phyloP scores from a whole-genome alignment of 2,888 invertebrate genomes.

The Adelphocoris suturalis region DNA sequence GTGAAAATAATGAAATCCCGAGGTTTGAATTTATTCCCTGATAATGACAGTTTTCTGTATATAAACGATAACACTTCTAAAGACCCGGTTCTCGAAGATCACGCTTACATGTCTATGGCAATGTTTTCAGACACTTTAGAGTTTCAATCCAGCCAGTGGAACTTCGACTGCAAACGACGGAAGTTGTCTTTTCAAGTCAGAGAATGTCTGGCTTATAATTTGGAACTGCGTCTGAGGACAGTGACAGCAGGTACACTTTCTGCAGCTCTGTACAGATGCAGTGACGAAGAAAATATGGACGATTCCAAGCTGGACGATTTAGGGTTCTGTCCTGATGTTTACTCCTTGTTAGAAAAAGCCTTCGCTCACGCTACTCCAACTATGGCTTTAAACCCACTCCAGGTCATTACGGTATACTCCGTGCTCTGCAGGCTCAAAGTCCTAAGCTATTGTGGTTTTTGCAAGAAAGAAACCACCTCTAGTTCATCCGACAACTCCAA shows the following conservation, averaged over 20 bases:
- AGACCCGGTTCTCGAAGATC: slow-evolving; percentile 86
- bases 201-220: slow-evolving; percentile 79
- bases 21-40: slow-evolving; percentile 91
- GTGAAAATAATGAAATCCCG: slow-evolving; percentile 82
- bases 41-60: slow-evolving; percentile 87
- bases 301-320: slow-evolving; percentile 34
- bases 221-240: slow-evolving; percentile 79
- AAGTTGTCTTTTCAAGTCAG: slow-evolving; percentile 80
- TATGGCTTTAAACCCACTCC: slow-evolving; percentile 25
- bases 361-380: slow-evolving; percentile 45
- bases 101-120: slow-evolving; percentile 89
- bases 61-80: slow-evolving; percentile 81
- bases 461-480: slow-evolving; percentile 9
- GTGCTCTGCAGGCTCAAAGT: slow-evolving; percentile 42
- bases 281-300: slow-evolving; percentile 81
- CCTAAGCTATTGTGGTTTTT: slow-evolving; percentile 59
- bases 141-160: slow-evolving; percentile 91
- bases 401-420: slow-evolving; percentile 41
- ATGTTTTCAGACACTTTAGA: slow-evolving; percentile 85
- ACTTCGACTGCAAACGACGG: slow-evolving; percentile 78
- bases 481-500: slow-evolving; percentile 47
- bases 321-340: slow-evolving; percentile 60
- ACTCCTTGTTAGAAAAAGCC: slow-evolving; percentile 31
- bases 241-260: slow-evolving; percentile 84
- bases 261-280: slow-evolving; percentile 85